These are phyloP conservation scores for Polypterus bichir DNA, from an alignment of 2,113 vertebrate species.

Conservation along the genomic window DNA sequence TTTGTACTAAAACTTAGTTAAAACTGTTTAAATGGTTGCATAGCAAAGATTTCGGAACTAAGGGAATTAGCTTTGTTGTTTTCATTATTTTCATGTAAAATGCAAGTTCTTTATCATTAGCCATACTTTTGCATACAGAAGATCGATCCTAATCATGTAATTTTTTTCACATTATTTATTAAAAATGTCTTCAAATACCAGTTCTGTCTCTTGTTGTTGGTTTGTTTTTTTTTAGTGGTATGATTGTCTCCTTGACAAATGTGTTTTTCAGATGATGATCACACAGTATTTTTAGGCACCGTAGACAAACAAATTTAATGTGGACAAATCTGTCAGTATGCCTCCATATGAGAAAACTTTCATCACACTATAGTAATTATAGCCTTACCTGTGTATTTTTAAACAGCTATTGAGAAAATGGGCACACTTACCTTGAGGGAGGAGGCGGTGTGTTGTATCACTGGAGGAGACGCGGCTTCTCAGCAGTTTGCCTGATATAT, in stretches of 20 bases:
- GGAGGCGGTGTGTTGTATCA: too few relatives aligned
- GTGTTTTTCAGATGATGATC: too few relatives aligned
- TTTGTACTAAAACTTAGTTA: conserved; percentile 17
- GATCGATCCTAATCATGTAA: conserved; percentile 66
- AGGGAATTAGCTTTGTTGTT: conserved; percentile 68
- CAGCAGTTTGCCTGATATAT: too few relatives aligned
- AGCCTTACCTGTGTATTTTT: too few relatives aligned
- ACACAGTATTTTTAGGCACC: too few relatives aligned
- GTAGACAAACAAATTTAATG: too few relatives aligned
- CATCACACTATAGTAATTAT: too few relatives aligned
- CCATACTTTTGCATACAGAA: conserved; percentile 75
- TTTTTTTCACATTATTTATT: conserved; percentile 79
- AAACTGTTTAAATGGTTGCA: conserved; percentile 42
- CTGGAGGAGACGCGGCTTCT: too few relatives aligned
- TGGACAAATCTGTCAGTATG: too few relatives aligned
- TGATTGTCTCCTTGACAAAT: neutral
- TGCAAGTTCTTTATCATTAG: conserved; percentile 61
- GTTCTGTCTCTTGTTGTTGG: conserved; percentile 33
- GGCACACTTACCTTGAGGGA: too few relatives aligned
- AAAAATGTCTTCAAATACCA: conserved; percentile 77
- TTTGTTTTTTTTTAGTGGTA: conserved; percentile 23
- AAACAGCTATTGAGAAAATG: too few relatives aligned
- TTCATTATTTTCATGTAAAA: conserved; percentile 73
- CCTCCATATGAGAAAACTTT: too few relatives aligned
- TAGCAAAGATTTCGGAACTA: conserved; percentile 51